Evolutionary conservation across 2,113 vertebrate species (phyloP).

Genomic region (Erinaceus europaeus): DNA sequence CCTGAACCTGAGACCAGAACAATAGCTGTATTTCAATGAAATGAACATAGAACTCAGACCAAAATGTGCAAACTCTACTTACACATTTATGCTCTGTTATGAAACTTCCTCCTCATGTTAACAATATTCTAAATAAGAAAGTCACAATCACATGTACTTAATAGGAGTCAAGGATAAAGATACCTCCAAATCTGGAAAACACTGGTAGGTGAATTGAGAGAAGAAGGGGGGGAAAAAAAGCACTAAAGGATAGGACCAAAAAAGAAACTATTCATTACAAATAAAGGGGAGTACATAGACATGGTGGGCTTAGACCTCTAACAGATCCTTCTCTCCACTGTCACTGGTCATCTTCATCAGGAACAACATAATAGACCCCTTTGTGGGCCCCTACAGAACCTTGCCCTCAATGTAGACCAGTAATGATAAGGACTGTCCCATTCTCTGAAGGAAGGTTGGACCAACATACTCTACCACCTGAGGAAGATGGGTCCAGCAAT

Average conservation of each 20-base stretch:
- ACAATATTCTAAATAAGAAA: not conserved
- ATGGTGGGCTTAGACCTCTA: no score
- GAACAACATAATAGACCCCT: no score
- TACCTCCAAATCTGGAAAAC: not conserved
- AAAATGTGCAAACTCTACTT: not conserved
- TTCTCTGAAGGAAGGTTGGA: no score
- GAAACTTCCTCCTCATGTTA: not conserved
- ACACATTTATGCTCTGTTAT: not conserved
- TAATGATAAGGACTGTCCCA: no score
- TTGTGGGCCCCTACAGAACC: no score
- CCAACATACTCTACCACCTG: no score
- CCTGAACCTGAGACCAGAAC: not conserved
- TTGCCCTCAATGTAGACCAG: no score
- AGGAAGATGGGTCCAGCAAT: no score
- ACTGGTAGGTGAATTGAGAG: no score
- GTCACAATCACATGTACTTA: not conserved
- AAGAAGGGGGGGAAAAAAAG: not conserved
- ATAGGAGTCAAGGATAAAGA: not conserved
- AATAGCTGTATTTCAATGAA: constrained; percentile 9
- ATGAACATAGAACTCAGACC: not conserved
- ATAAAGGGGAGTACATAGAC: not conserved
- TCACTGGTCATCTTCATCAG: no score
- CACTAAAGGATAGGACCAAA: not conserved
- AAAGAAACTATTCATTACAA: not conserved
- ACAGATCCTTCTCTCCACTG: no score